Conservation (phyloP, 1,140 invertebrate species). For the Zaprionus capensis region DNA sequence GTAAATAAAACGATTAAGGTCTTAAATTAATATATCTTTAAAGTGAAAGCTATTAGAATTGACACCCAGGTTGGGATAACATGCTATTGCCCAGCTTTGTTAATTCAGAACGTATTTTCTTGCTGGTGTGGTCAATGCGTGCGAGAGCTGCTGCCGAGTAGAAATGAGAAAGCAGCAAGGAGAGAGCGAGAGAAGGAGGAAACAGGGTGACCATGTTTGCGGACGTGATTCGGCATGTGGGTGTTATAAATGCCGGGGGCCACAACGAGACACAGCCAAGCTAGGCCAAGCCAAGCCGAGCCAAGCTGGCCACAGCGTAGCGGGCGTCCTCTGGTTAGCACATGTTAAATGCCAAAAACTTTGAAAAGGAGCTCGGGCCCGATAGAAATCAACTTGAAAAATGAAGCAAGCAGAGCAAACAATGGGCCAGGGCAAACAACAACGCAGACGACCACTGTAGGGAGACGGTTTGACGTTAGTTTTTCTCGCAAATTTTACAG, state of each 20-base stretch:
- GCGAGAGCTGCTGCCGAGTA: neutral
- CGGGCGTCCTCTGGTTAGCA: conserved; percentile 61
- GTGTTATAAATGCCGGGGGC: conserved; percentile 13
- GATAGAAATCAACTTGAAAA: conserved; percentile 79
- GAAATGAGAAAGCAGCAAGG: neutral
- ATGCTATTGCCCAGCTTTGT: conserved; percentile 3
- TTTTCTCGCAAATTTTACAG: conserved; percentile 57
- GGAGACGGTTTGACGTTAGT: conserved; percentile 62
- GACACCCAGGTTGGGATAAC: neutral
- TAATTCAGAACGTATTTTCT: conserved; percentile 9
- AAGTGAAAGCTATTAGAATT: conserved; percentile 1
- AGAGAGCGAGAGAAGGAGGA: neutral
- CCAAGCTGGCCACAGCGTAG: conserved; percentile 25
- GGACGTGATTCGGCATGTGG: neutral
- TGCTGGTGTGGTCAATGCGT: conserved; percentile 33
- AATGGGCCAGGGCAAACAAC: conserved; percentile 12
- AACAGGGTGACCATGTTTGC: neutral
- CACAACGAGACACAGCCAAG: conserved; percentile 7
- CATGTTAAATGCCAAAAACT: conserved; percentile 78
- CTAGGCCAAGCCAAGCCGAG: neutral
- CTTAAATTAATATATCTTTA: neutral
- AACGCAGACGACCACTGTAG: neutral
- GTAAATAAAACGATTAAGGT: neutral
- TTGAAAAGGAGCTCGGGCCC: conserved; percentile 70
- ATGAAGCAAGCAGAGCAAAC: conserved; percentile 43